Evolutionary conservation across 2,888 invertebrate species (phyloP).

Genomic region (Drosophila limbata): DNA sequence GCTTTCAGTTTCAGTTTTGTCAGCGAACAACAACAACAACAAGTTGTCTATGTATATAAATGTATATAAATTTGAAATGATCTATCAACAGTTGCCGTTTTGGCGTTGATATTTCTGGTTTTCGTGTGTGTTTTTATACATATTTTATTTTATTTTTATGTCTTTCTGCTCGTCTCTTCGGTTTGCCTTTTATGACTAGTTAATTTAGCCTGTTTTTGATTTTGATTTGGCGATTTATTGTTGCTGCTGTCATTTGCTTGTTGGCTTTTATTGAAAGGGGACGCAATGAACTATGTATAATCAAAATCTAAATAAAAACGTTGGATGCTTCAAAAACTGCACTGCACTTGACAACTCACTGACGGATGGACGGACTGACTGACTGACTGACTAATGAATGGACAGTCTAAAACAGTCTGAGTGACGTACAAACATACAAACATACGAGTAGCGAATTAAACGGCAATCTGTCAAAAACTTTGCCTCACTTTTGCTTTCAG

Average conservation of each 20-base stretch:
- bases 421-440: neutral
- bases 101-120: constrained; percentile 52
- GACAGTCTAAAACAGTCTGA: constrained; percentile 17
- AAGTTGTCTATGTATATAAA: constrained; percentile 11
- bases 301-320: constrained; percentile 40
- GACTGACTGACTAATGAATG: neutral
- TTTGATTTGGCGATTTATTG: constrained; percentile 74
- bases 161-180: constrained; percentile 23
- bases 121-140: constrained; percentile 2
- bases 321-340: constrained; percentile 38
- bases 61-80: constrained; percentile 65
- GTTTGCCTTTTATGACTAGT: constrained; percentile 73
- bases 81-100: constrained; percentile 81
- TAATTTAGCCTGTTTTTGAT: constrained; percentile 74
- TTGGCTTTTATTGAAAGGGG: constrained; percentile 44
- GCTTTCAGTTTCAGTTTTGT: constrained; percentile 55
- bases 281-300: constrained; percentile 65
- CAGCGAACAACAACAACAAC: constrained; percentile 35
- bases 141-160: constrained; percentile 32
- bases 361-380: constrained; percentile 19
- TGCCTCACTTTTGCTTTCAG: constrained; percentile 75
- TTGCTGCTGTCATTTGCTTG: constrained; percentile 28
- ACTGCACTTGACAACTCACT: constrained; percentile 74
- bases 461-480: constrained; percentile 79
- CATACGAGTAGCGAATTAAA: constrained; percentile 6